phyloP scores from a whole-genome alignment of 2,113 vertebrate species.

The Trogon melanurus region DNA sequence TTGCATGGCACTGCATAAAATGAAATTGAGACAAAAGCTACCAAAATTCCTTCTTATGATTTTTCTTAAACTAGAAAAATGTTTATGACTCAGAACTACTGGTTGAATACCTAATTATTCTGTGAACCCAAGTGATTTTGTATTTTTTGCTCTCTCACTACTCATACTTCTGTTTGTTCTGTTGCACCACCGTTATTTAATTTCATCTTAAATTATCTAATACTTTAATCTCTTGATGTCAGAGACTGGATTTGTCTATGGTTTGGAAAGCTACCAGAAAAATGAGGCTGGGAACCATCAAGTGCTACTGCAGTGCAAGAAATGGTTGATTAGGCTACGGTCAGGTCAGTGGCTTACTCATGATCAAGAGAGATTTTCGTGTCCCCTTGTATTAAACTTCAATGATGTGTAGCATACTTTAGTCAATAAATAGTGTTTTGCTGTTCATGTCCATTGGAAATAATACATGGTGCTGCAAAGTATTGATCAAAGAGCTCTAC shows the following conservation, averaged over 20 bases:
- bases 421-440: slow-evolving; percentile 51
- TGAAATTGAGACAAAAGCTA: neutral
- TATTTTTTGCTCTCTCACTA: neutral
- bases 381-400: slow-evolving; percentile 33
- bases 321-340: neutral
- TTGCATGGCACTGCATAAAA: neutral
- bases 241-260: slow-evolving; percentile 18
- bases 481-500: slow-evolving; percentile 41
- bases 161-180: neutral
- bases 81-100: neutral
- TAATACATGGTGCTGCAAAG: slow-evolving; percentile 27
- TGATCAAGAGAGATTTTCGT: slow-evolving; percentile 16
- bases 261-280: slow-evolving; percentile 9
- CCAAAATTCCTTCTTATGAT: neutral
- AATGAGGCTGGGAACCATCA: neutral
- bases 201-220: neutral
- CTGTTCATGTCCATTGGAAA: slow-evolving; percentile 1
- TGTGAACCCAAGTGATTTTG: neutral
- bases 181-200: neutral
- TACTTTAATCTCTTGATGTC: slow-evolving; percentile 26
- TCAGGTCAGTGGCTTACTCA: slow-evolving; percentile 18
- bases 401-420: slow-evolving; percentile 25
- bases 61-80: neutral
- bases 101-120: neutral
- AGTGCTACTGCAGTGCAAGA: slow-evolving; percentile 9